Percentiles rank a stretch among this genome's conserved stretches.
Evolutionary conservation across 1,140 invertebrate genomes (phyloP).

Genomic region (Philaenus spumarius): DNA sequence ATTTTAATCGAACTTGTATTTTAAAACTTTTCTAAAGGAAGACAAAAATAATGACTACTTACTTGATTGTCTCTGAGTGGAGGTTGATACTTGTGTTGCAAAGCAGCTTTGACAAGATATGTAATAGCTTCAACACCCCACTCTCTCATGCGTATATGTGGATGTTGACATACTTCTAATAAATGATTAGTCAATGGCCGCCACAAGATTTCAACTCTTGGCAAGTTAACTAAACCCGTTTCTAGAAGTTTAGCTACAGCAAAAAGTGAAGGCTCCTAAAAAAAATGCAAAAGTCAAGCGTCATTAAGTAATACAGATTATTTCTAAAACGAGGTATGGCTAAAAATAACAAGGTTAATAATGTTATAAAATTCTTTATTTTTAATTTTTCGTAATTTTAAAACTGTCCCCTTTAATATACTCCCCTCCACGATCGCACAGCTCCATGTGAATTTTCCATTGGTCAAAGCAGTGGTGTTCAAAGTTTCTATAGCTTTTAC

Average conservation of each 20-base stretch:
- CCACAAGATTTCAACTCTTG: constrained; percentile 92
- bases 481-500: too few relatives aligned
- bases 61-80: constrained; percentile 82
- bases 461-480: too few relatives aligned
- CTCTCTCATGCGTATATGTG: constrained; percentile 89
- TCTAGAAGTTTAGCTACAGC: constrained; percentile 96
- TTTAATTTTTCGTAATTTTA: too few relatives aligned
- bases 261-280: constrained; percentile 89
- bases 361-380: too few relatives aligned
- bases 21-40: not conserved
- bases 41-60: constrained; percentile 22
- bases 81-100: constrained; percentile 78
- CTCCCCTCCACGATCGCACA: too few relatives aligned
- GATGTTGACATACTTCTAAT: constrained; percentile 92
- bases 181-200: constrained; percentile 93
- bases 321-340: too few relatives aligned
- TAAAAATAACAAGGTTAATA: too few relatives aligned
- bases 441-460: too few relatives aligned
- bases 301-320: too few relatives aligned
- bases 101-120: constrained; percentile 86
- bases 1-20: not conserved
- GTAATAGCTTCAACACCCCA: constrained; percentile 98
- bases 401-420: too few relatives aligned
- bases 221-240: constrained; percentile 91
- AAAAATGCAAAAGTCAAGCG: not conserved